phyloP scores from a whole-genome alignment of 2,888 invertebrate genomes.

The Troides oblongomaculatus region DNA sequence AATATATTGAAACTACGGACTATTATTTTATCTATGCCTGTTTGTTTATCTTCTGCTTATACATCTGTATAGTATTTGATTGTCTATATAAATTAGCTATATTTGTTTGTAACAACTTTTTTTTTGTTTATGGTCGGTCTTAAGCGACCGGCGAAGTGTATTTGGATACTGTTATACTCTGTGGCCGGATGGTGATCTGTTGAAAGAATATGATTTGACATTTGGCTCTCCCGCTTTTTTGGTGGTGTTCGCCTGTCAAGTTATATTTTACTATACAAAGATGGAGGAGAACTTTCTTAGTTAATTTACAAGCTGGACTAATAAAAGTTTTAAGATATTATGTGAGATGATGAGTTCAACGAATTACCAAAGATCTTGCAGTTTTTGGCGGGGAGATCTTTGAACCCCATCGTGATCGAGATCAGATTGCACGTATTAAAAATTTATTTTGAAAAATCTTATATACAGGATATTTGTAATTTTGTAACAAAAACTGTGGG shows the following conservation, averaged over 20 bases:
- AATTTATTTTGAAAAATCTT: too few species aligned
- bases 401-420: too few species aligned
- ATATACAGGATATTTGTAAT: not conserved
- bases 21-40: constrained; percentile 8
- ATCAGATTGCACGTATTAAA: too few species aligned
- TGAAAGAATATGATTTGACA: constrained; percentile 11
- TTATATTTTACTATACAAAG: constrained; percentile 3
- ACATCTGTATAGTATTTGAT: constrained; percentile 18
- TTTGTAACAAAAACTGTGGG: not conserved
- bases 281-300: not conserved
- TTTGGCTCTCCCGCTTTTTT: constrained; percentile 12
- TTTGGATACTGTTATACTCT: constrained; percentile 10
- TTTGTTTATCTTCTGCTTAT: constrained; percentile 10
- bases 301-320: constrained; percentile 23
- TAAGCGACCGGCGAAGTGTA: not conserved
- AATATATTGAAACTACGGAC: constrained; percentile 25
- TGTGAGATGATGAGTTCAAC: constrained; percentile 26
- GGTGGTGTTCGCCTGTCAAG: constrained; percentile 10
- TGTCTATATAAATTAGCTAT: constrained; percentile 8
- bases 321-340: constrained; percentile 17
- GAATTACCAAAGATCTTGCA: constrained; percentile 21
- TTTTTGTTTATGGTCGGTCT: constrained; percentile 3
- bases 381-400: constrained; percentile 17
- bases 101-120: constrained; percentile 13
- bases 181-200: not conserved